Conservation (phyloP, 1,140 invertebrate genomes). For the Drosophila aff. region DNA sequence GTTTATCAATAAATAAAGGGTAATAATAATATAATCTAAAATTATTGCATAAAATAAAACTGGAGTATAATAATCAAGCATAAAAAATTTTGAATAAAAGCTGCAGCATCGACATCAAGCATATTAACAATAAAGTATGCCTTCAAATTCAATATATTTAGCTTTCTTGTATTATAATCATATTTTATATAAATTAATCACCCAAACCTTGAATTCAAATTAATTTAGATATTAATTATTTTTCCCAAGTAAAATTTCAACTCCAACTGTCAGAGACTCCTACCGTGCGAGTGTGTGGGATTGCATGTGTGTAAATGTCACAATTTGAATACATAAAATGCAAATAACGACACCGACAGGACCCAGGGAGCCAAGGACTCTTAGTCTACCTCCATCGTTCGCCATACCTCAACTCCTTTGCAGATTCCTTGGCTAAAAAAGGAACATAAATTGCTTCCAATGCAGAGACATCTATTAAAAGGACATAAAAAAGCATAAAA, state of each 20-base stretch:
- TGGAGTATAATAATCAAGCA: no score
- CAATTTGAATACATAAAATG: conserved; percentile 83
- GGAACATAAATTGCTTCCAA: conserved; percentile 74
- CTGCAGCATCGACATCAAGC: no score
- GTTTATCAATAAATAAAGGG: background rate
- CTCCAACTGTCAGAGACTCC: conserved; percentile 18
- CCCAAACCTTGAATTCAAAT: no score
- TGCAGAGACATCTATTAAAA: conserved; percentile 82
- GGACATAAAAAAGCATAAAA: conserved; percentile 75
- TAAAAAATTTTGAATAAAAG: no score
- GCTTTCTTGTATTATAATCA: no score
- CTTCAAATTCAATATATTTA: no score
- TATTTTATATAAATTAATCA: no score
- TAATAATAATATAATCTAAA: no score
- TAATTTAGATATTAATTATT: background rate
- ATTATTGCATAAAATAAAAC: background rate
- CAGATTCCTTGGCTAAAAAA: conserved; percentile 50
- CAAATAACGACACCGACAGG: conserved; percentile 67
- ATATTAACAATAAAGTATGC: no score
- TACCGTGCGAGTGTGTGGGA: conserved; percentile 19
- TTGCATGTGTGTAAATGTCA: conserved; percentile 75
- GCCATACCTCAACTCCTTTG: conserved; percentile 36
- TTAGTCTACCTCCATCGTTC: conserved; percentile 14
- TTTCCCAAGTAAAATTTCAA: background rate
- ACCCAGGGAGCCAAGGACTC: conserved; percentile 36